A percentile compares a stretch with the other conserved stretches of the same genome.
Conservation (phyloP, 1,140 invertebrate species). For the Himalopsyche phryganea region DNA sequence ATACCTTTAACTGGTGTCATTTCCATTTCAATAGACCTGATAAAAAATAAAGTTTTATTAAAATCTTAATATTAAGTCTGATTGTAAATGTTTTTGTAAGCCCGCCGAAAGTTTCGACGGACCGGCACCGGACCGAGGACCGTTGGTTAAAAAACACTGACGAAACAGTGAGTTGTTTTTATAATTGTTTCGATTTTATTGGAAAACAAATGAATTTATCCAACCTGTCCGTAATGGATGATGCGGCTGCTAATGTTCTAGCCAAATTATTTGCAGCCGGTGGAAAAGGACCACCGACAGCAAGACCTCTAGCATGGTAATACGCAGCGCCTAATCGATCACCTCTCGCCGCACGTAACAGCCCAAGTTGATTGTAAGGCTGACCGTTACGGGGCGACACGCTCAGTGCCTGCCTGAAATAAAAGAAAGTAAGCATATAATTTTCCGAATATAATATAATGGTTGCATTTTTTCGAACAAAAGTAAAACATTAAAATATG, state of each 20-base stretch:
- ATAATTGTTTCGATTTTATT: too few species aligned
- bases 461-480: neutral
- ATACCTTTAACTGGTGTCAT: neutral
- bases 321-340: slow-evolving; percentile 79
- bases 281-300: slow-evolving; percentile 78
- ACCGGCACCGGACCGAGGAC: too few species aligned
- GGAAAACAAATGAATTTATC: too few species aligned
- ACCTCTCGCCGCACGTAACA: slow-evolving; percentile 76
- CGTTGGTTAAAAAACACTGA: too few species aligned
- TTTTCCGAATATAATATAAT: neutral
- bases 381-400: slow-evolving; percentile 80
- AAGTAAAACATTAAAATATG: too few species aligned
- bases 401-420: slow-evolving; percentile 68
- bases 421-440: neutral
- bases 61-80: too few species aligned
- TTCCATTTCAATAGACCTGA: neutral
- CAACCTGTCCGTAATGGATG: slow-evolving; percentile 37
- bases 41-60: neutral
- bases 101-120: too few species aligned
- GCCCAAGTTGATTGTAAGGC: slow-evolving; percentile 83
- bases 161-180: too few species aligned
- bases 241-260: slow-evolving; percentile 58
- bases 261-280: slow-evolving; percentile 76
- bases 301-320: slow-evolving; percentile 77
- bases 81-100: too few species aligned